Base-by-base conservation (phyloP, 2,888 invertebrate genomes). In the Oscheius onirici region DNA sequence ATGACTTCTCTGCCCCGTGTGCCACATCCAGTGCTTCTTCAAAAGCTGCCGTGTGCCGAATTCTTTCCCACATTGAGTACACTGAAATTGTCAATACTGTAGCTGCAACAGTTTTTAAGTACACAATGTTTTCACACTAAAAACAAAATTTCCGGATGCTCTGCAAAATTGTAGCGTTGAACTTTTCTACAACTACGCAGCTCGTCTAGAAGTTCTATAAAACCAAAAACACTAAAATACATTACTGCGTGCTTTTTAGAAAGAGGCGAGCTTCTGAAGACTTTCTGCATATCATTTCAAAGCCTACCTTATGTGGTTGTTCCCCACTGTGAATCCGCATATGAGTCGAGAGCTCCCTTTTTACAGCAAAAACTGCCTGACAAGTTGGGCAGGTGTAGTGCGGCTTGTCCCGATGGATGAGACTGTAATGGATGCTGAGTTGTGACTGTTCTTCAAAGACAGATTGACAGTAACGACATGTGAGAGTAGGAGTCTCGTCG, bases 41-140 rank as follows among this genome's bases (percentile, higher is more conserved):
- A 89, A 76, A 11, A 89, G 85, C 72, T 89, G 89, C 20, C 88
- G 87, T 60, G 89, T 89, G 22, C 88, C 88, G 77, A 89, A 89
- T 54, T 88, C 88, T 73, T 88, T 88, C 17, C 88, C 88, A 79
- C 89, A 89, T 24, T 85, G 83, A 6, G 83, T 78, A 77, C 89
- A 89, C 75, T 81, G 71, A 68, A 78, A n/a, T n/a, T n/a, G n/a
- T n/a, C n/a, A n/a, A n/a, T n/a, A n/a, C n/a, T n/a, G n/a, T n/a
- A n/a, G n/a, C n/a, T n/a, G n/a, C n/a, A n/a, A n/a, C n/a, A n/a
- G n/a, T n/a, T n/a, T n/a, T n/a, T n/a, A n/a, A n/a, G n/a, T n/a
- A n/a, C n/a, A n/a, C n/a, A n/a, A n/a, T n/a, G n/a, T n/a, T n/a
- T n/a, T n/a, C n/a, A n/a, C n/a, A n/a, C n/a, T n/a, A n/a, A n/a